Percentiles rank a stretch among this genome's conserved stretches.
These are phyloP conservation scores for Ophioninae sp. DNA, from an alignment of 2,888 invertebrate species.

Conservation along the genomic window DNA sequence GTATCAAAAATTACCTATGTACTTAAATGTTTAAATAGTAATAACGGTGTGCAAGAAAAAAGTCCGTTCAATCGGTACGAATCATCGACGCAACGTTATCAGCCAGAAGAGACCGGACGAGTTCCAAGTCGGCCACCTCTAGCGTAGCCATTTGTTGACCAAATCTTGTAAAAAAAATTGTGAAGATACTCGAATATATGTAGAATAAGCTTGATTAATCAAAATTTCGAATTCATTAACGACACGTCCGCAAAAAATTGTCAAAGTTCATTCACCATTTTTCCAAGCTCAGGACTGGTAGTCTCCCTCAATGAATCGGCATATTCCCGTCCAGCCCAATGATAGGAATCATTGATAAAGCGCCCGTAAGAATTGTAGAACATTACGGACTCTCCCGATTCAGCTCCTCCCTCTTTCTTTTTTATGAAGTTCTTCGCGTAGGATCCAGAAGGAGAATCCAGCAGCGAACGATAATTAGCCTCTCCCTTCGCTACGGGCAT, in stretches of 20 bases:
- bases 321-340: conserved; percentile 30
- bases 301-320: conserved; percentile 9
- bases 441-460: conserved; percentile 53
- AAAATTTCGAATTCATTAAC: not conserved
- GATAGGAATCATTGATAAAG: conserved; percentile 45
- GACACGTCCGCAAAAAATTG: not conserved
- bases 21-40: not conserved
- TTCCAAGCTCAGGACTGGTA: not conserved
- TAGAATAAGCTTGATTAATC: not conserved
- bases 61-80: not conserved
- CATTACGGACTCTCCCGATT: not conserved
- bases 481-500: conserved; percentile 20
- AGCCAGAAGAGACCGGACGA: no score
- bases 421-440: conserved; percentile 15
- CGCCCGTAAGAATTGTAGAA: conserved; percentile 48
- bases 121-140: not conserved
- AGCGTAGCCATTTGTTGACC: not conserved
- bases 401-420: not conserved
- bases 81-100: not conserved
- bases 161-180: not conserved
- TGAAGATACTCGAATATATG: not conserved
- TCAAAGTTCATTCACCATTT: not conserved
- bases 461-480: conserved; percentile 59
- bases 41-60: not conserved
- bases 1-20: not conserved